Evolutionary conservation across 2,888 invertebrate genomes (phyloP).

Genomic region (Anarsia innoxiella): DNA sequence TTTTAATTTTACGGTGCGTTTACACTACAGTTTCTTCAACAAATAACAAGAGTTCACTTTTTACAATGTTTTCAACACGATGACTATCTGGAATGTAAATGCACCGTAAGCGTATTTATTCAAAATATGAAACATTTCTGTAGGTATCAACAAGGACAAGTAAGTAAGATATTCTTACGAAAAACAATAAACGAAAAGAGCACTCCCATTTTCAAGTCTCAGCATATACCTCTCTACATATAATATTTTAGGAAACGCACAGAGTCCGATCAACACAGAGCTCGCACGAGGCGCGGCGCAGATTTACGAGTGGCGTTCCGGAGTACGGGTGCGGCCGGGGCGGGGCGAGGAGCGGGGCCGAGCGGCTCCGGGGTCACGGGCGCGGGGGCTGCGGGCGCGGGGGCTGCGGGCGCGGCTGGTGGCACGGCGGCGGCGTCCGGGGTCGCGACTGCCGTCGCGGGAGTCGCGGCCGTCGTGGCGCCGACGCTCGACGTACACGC

Average conservation of each 20-base stretch:
- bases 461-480: conserved; percentile 43
- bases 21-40: no score
- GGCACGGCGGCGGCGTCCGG: conserved; percentile 31
- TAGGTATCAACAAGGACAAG: no score
- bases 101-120: no score
- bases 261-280: conserved; percentile 10
- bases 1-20: no score
- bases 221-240: no score
- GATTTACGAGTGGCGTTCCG: background rate
- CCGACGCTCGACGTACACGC: conserved; percentile 22
- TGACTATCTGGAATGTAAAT: no score
- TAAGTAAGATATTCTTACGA: no score
- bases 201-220: conserved; percentile 11
- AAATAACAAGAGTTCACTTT: no score
- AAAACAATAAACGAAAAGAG: no score
- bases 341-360: background rate
- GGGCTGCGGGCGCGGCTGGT: conserved; percentile 34
- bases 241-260: no score
- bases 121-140: no score
- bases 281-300: background rate
- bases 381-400: conserved; percentile 41
- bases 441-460: conserved; percentile 46
- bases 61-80: no score
- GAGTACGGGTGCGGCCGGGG: background rate
- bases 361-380: background rate